These are phyloP conservation scores for Panthera leo DNA, from an alignment of 2,113 vertebrate genomes.

Conservation along the genomic window DNA sequence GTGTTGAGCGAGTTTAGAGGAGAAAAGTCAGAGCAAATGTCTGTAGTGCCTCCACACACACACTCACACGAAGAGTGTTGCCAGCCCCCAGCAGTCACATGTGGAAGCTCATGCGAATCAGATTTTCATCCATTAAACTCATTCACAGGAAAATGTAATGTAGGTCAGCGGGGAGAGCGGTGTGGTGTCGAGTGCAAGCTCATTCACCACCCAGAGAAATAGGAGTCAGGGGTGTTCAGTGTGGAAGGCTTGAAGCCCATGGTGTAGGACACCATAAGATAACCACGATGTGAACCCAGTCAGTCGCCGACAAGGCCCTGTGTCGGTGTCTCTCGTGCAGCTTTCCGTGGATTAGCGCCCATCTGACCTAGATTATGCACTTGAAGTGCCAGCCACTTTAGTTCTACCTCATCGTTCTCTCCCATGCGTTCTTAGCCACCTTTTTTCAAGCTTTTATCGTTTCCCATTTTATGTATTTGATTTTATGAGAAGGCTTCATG, in stretches of 20 bases:
- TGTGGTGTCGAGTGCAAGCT: fast-evolving
- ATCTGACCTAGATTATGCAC: not conserved
- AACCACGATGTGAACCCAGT: fast-evolving
- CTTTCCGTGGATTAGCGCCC: fast-evolving
- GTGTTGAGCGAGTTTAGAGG: not conserved
- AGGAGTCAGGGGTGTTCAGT: not conserved
- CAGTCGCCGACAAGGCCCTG: fast-evolving
- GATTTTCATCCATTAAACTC: slow-evolving; percentile 21
- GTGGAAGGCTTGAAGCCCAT: not conserved
- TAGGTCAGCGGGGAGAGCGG: not conserved
- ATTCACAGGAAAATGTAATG: slow-evolving; percentile 32
- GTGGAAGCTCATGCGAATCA: not conserved
- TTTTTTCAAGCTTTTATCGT: not conserved
- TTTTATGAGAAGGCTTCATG: not conserved
- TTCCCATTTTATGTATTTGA: not conserved
- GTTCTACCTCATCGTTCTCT: not conserved
- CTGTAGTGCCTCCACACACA: not conserved
- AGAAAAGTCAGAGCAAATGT: not conserved
- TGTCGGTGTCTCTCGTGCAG: fast-evolving
- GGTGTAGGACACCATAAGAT: no score
- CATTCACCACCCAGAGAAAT: not conserved
- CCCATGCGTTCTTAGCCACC: not conserved
- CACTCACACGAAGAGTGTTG: fast-evolving
- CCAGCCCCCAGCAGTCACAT: not conserved
- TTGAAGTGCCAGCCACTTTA: not conserved